Conservation (phyloP, 2,113 vertebrate genomes). For the Eretmochelys imbricata region DNA sequence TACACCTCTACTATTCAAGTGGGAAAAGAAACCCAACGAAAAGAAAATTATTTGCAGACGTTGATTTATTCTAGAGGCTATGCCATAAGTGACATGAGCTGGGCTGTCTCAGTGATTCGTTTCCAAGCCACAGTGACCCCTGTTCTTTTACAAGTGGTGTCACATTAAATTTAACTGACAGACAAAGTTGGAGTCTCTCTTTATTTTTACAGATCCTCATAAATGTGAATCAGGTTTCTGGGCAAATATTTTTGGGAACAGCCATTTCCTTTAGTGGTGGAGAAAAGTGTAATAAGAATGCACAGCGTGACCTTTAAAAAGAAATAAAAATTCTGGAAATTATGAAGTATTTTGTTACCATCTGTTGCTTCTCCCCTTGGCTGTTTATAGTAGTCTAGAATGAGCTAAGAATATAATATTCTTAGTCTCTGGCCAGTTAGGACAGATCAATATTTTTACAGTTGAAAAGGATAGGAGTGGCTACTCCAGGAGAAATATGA, state of each 20-base stretch:
- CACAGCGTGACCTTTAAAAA: background rate
- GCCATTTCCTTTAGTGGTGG: slow-evolving; percentile 51
- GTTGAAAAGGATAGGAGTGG: slow-evolving; percentile 36
- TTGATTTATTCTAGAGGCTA: background rate
- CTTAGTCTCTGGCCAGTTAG: slow-evolving; percentile 32
- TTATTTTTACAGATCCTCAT: slow-evolving; percentile 38
- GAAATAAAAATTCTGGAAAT: slow-evolving; percentile 55
- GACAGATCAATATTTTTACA: slow-evolving; percentile 21
- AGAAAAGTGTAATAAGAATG: slow-evolving; percentile 12
- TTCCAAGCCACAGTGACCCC: slow-evolving; percentile 44
- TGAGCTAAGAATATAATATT: slow-evolving; percentile 21
- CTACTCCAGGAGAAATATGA: slow-evolving; percentile 72
- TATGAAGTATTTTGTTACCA: slow-evolving; percentile 53
- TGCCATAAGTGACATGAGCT: accelerated
- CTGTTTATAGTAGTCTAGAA: slow-evolving; percentile 40
- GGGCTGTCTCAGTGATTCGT: background rate
- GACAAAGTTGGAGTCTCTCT: slow-evolving; percentile 21
- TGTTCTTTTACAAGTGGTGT: slow-evolving; percentile 56
- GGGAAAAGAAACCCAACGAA: no score
- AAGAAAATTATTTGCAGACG: background rate
- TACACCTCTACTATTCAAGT: background rate
- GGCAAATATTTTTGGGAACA: slow-evolving; percentile 52
- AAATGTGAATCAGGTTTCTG: slow-evolving; percentile 51
- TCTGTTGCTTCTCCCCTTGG: slow-evolving; percentile 57
- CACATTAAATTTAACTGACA: slow-evolving; percentile 28